Evolutionary conservation across 2,797 vertebrate species (phyloP).

Genomic region (Mustela erminea): DNA sequence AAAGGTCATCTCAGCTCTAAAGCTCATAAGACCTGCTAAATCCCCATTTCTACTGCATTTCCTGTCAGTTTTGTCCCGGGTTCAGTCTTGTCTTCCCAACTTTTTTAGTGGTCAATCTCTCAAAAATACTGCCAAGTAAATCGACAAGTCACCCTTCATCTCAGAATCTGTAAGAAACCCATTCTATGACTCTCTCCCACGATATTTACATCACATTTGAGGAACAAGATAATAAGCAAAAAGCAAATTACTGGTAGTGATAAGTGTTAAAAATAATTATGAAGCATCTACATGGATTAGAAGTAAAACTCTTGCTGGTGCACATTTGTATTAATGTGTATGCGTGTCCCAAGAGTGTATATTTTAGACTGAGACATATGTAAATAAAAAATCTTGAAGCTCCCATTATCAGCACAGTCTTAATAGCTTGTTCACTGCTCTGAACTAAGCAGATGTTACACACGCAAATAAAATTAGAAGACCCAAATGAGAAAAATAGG

Average conservation of each 20-base stretch:
- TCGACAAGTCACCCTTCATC: neutral
- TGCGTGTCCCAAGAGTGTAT: neutral
- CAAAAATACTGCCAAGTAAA: neutral
- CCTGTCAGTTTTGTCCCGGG: neutral
- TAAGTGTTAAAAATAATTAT: neutral
- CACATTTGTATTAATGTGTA: neutral
- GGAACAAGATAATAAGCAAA: neutral
- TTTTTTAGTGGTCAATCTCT: neutral
- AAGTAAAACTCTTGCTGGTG: neutral
- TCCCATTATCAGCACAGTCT: neutral
- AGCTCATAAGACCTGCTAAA: neutral
- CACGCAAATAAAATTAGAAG: neutral
- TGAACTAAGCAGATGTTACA: slow-evolving; percentile 36
- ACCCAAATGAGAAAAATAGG: neutral
- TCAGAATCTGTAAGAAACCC: neutral
- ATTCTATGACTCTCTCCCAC: neutral
- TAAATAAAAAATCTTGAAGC: slow-evolving; percentile 34
- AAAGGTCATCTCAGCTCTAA: neutral
- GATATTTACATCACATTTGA: neutral
- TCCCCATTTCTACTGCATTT: neutral
- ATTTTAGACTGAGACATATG: neutral
- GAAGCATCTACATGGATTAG: neutral
- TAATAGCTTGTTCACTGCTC: neutral
- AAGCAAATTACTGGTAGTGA: neutral
- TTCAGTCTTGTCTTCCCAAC: neutral